A percentile compares a stretch with the other conserved stretches of the same genome.
Evolutionary conservation across 2,888 invertebrate genomes (phyloP).

Genomic region (Drosophila anomalipes): DNA sequence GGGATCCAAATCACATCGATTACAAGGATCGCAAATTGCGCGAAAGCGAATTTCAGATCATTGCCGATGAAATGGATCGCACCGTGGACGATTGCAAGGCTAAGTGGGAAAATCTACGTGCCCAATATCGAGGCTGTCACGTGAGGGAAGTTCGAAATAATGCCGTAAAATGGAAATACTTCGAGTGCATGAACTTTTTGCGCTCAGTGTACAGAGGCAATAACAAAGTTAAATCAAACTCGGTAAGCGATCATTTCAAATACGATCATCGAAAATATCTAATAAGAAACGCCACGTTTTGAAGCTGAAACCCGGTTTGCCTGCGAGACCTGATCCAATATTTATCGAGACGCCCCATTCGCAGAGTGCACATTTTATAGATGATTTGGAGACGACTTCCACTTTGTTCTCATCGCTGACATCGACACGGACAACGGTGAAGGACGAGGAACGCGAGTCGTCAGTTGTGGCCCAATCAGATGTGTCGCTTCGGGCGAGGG

Average conservation of each 20-base stretch:
- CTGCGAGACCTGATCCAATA: constrained; percentile 6
- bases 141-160: constrained; percentile 25
- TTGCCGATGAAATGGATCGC: constrained; percentile 29
- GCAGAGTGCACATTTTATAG: constrained; percentile 10
- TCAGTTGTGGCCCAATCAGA: background rate
- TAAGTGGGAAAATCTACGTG: constrained; percentile 50
- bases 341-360: constrained; percentile 2
- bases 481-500: background rate
- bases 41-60: constrained; percentile 25
- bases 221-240: constrained; percentile 6
- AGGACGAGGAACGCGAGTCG: constrained; percentile 5
- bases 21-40: constrained; percentile 42
- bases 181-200: constrained; percentile 29
- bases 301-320: background rate
- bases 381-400: constrained; percentile 31
- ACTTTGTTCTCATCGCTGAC: constrained; percentile 17
- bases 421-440: background rate
- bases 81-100: constrained; percentile 37
- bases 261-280: background rate
- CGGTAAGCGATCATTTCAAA: constrained; percentile 12
- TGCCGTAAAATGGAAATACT: constrained; percentile 46
- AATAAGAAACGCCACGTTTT: background rate
- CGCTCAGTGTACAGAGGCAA: constrained; percentile 31
- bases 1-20: constrained; percentile 21
- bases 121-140: constrained; percentile 44